Evolutionary conservation across 2,888 invertebrate genomes (phyloP), one percentile per base, ranked within the genome.

Genomic region (Chorisops tibialis): DNA sequence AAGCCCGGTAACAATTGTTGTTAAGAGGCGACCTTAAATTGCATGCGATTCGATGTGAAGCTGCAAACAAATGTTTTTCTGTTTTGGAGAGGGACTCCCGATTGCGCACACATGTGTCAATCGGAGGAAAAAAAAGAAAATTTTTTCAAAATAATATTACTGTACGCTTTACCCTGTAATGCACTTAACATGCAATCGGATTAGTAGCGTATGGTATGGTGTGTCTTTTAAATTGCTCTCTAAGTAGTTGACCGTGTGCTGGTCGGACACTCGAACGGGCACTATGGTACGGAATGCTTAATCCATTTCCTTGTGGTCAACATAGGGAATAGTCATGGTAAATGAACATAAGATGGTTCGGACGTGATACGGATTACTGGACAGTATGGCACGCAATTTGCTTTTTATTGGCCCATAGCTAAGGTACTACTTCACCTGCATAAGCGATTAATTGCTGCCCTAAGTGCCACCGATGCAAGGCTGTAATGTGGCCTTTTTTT

Each of bases 381-480:
- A 14, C 56, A 43, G 45, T 56, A 56, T 18, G 56, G 45, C 56
- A 56, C 56, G 56, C 56, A 56, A 56, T 43, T 45, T 43, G 56
- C 56, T 56, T 45, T 43, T 45, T 45, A 39, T 18, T 9, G 45
- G 14, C 16, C 14, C 12, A 18, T n/a, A n/a, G 3, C 30, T 18
- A 18, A 43, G 3, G n/a, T 35, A 56, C 43, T 35, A 56, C 45
- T 43, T 56, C 43, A 56, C 43, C 43, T 56, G 56, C 43, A 24
- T 56, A 56, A 56, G 30, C 56, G 56, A 56, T 56, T 56, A 45
- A 45, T 38, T 6, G 43, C 37, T 16, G 30, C 4, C 45, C 56
- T 7, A 12, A 41, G 11, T 37, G 24, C 43, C 45, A 43, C 16
- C 30, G 30, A 30, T 30, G 30, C 30, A 30, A 30, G n/a, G n/a